phyloP scores from a whole-genome alignment of 2,113 vertebrate species.

The Charadrius vociferus region DNA sequence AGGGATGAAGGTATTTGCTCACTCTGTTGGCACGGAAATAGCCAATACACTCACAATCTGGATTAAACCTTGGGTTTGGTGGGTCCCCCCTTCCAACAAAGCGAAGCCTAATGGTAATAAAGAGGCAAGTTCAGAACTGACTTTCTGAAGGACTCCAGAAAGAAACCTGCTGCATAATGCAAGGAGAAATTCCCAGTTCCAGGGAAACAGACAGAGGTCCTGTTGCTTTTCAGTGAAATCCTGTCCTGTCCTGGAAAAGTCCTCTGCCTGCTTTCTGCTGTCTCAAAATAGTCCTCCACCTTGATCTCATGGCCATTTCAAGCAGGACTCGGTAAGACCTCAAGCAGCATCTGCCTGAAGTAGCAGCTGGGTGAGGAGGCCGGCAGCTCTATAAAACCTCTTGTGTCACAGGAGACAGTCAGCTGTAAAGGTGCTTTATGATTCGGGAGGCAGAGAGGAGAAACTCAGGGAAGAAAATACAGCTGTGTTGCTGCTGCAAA shows the following conservation, averaged over 20 bases:
- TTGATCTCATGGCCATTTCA: background rate
- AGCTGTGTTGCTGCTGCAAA: background rate
- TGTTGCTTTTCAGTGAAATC: background rate
- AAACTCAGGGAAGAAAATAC: background rate
- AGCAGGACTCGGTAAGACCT: background rate
- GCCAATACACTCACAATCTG: background rate
- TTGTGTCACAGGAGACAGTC: background rate
- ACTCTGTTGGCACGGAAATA: background rate
- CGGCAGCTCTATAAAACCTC: background rate
- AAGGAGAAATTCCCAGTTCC: background rate
- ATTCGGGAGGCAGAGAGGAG: background rate
- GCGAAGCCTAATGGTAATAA: accelerated
- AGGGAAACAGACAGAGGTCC: background rate
- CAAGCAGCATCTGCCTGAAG: background rate
- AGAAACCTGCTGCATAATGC: background rate
- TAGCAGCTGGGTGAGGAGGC: background rate
- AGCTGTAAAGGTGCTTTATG: background rate
- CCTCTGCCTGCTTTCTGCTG: background rate
- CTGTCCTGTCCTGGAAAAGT: background rate
- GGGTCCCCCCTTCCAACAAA: background rate
- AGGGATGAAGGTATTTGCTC: background rate
- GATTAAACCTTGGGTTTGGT: background rate
- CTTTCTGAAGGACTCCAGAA: background rate
- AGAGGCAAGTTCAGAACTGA: background rate
- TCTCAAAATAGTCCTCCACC: background rate